These are phyloP conservation scores for Chelonus formosanus DNA, from an alignment of 2,888 invertebrate species.

Conservation along the genomic window DNA sequence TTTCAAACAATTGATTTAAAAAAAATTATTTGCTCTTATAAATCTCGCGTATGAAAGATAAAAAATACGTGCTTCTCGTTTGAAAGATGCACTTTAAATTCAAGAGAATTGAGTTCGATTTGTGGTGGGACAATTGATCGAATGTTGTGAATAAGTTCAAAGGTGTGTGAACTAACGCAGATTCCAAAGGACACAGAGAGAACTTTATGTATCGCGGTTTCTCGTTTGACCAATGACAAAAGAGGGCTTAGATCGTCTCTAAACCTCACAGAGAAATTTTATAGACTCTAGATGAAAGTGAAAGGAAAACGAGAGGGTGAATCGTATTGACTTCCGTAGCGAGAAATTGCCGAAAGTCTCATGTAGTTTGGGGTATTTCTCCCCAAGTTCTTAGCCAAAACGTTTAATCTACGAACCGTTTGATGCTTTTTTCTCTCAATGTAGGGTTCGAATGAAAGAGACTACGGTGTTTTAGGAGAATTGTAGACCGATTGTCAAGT, in stretches of 20 bases:
- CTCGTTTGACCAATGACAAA: slow-evolving; percentile 23
- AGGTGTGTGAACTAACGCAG: slow-evolving; percentile 1
- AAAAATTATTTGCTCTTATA: too few relatives aligned
- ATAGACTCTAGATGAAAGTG: slow-evolving; percentile 24
- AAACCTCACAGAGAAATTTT: neutral
- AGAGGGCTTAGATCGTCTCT: slow-evolving; percentile 13
- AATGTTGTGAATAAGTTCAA: neutral
- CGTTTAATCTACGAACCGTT: slow-evolving; percentile 51
- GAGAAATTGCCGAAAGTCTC: slow-evolving; percentile 48
- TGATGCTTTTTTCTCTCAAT: slow-evolving; percentile 45
- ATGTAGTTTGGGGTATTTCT: slow-evolving; percentile 33
- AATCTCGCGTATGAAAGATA: neutral
- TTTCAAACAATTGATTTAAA: too few relatives aligned
- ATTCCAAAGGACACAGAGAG: neutral
- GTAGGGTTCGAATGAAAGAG: slow-evolving; percentile 14
- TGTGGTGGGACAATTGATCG: slow-evolving; percentile 1
- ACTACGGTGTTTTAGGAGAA: slow-evolving; percentile 11
- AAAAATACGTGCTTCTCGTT: neutral
- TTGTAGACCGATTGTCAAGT: slow-evolving; percentile 22
- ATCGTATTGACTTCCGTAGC: slow-evolving; percentile 50
- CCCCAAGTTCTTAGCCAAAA: slow-evolving; percentile 35
- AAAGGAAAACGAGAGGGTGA: slow-evolving; percentile 20
- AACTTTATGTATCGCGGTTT: neutral
- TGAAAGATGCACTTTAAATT: slow-evolving; percentile 1
- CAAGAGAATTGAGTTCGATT: neutral